These are phyloP conservation scores for Axea sp. DNA, from an alignment of 2,888 invertebrate species.

Conservation along the genomic window DNA sequence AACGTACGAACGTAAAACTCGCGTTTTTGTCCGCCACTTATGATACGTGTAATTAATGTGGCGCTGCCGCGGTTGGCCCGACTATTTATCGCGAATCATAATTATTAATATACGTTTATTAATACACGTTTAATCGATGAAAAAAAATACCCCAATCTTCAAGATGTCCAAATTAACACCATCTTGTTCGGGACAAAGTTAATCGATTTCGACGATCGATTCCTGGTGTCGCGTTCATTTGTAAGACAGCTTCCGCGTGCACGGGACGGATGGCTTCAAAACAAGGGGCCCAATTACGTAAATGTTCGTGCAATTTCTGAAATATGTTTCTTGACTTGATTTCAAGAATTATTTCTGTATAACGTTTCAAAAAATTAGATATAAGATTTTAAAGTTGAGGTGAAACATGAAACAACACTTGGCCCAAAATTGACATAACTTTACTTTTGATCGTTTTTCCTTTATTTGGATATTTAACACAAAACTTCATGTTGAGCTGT, in stretches of 20 bases:
- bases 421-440: too few relatives aligned
- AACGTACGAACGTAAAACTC: conserved; percentile 13
- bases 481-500: too few relatives aligned
- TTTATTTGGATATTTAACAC: too few relatives aligned
- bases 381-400: too few relatives aligned
- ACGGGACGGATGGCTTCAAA: neutral
- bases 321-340: too few relatives aligned
- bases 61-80: neutral
- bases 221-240: conserved; percentile 9
- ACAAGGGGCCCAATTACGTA: conserved; percentile 9
- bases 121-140: neutral
- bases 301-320: too few relatives aligned
- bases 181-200: conserved; percentile 7
- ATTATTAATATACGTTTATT: conserved; percentile 22
- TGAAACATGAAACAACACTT: too few relatives aligned
- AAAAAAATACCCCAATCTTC: conserved; percentile 12
- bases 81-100: conserved; percentile 14
- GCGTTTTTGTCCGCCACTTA: conserved; percentile 16
- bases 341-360: too few relatives aligned
- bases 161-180: conserved; percentile 11
- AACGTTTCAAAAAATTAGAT: too few relatives aligned
- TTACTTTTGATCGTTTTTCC: too few relatives aligned
- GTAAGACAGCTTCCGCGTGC: conserved; percentile 23
- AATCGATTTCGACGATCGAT: conserved; percentile 12
- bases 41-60: conserved; percentile 8